Conservation (phyloP, 2,797 vertebrate genomes). For the Tolypeutes matacus region DNA sequence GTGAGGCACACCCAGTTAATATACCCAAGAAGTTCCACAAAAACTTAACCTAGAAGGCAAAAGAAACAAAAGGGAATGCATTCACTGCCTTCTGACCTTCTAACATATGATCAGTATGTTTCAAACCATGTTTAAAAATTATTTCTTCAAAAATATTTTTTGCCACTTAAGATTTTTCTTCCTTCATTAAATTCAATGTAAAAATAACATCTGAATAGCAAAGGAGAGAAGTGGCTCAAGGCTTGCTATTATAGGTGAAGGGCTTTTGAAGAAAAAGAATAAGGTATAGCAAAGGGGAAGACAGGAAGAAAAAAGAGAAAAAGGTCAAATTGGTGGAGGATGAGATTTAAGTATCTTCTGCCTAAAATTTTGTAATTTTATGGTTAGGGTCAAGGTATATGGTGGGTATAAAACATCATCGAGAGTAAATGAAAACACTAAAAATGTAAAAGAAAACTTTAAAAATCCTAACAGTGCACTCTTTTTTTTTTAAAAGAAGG, state of each 20-base stretch:
- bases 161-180: neutral
- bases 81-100: slow-evolving; percentile 3
- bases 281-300: slow-evolving; percentile 1
- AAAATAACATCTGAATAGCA: slow-evolving; percentile 19
- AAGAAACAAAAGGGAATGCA: neutral
- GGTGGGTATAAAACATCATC: neutral
- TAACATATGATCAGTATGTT: neutral
- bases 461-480: neutral
- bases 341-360: neutral
- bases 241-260: neutral
- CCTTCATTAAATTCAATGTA: neutral
- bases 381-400: neutral
- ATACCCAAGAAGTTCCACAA: neutral
- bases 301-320: neutral
- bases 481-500: neutral
- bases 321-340: neutral
- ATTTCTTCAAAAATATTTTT: neutral
- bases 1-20: neutral
- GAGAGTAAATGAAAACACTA: neutral
- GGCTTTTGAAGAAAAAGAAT: neutral
- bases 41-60: slow-evolving; percentile 36
- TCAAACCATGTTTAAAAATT: neutral
- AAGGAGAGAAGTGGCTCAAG: neutral
- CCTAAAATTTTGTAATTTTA: neutral
- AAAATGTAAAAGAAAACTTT: slow-evolving; percentile 33